Evolutionary conservation across 2,888 invertebrate genomes (phyloP).

Genomic region (Temnothorax unifasciatus): DNA sequence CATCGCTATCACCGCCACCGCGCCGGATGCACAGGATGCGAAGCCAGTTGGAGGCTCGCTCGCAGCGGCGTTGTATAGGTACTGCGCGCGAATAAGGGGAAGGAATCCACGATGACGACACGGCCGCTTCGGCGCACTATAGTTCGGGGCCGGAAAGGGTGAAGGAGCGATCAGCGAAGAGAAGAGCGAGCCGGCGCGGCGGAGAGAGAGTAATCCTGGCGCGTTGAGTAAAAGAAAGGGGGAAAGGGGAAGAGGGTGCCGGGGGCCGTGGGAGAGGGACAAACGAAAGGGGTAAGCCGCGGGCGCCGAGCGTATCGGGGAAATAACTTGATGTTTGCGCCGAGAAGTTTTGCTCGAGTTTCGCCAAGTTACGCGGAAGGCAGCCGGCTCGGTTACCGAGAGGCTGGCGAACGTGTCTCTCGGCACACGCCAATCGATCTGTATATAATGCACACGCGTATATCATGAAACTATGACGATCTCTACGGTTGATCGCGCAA

Average conservation of each 20-base stretch:
- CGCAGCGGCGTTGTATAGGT: conserved; percentile 68
- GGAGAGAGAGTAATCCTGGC: conserved; percentile 44
- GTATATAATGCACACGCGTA: conserved; percentile 9
- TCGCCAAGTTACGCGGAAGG: conserved; percentile 50
- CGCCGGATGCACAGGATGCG: conserved; percentile 64
- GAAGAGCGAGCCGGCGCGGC: background rate
- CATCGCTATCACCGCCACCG: conserved; percentile 68
- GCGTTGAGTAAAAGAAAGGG: conserved; percentile 36
- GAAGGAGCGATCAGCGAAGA: conserved; percentile 40
- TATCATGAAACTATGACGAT: conserved; percentile 33
- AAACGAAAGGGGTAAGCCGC: conserved; percentile 67
- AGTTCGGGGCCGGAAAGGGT: conserved; percentile 49
- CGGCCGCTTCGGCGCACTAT: conserved; percentile 66
- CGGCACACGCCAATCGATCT: conserved; percentile 27
- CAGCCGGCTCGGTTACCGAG: conserved; percentile 35
- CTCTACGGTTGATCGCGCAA: background rate
- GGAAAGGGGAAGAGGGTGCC: conserved; percentile 35
- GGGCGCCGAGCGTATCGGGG: conserved; percentile 67
- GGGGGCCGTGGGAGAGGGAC: conserved; percentile 63
- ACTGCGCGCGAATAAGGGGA: conserved; percentile 71
- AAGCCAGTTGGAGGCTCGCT: conserved; percentile 75
- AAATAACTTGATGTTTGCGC: conserved; percentile 71
- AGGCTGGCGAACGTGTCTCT: conserved; percentile 26
- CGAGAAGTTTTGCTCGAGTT: conserved; percentile 67
- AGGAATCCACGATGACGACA: conserved; percentile 71